phyloP scores from a whole-genome alignment of 1,140 invertebrate genomes.

The Pseudomyrmex pallidus region DNA sequence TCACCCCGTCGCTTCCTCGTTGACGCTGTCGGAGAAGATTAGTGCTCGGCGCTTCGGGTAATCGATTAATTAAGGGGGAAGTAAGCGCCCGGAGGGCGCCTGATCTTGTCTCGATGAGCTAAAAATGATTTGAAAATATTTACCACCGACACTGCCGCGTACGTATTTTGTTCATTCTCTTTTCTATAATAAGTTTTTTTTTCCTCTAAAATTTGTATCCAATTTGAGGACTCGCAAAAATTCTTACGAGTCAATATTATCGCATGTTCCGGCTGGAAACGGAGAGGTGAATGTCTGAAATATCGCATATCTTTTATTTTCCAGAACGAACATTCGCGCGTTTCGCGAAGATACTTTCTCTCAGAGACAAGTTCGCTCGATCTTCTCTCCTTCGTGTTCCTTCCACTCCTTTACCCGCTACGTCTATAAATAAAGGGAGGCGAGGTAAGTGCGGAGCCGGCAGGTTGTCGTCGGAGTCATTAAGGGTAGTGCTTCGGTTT shows the following conservation, averaged over 20 bases:
- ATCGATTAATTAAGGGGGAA: constrained; percentile 27
- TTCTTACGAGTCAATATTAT: no score
- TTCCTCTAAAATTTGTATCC: neutral
- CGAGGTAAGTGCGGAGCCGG: constrained; percentile 71
- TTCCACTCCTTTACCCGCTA: constrained; percentile 55
- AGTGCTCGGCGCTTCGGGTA: neutral
- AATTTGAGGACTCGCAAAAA: neutral
- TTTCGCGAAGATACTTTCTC: constrained; percentile 21
- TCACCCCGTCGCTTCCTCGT: neutral
- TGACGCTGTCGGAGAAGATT: constrained; percentile 14
- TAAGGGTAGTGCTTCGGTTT: constrained; percentile 79
- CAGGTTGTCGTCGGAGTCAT: constrained; percentile 77
- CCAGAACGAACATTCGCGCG: constrained; percentile 27
- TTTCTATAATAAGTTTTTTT: neutral
- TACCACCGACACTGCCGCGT: no score
- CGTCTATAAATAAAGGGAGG: constrained; percentile 76
- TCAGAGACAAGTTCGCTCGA: constrained; percentile 63
- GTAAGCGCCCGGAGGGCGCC: neutral
- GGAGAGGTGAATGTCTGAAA: neutral
- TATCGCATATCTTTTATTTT: constrained; percentile 66
- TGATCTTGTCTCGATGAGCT: neutral
- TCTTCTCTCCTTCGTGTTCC: constrained; percentile 57
- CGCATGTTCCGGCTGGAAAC: no score
- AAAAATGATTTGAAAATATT: constrained; percentile 19
- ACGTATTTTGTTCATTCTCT: neutral